These are phyloP conservation scores for Strigamia maritima DNA, from an alignment of 2,888 invertebrate genomes.

Conservation along the genomic window DNA sequence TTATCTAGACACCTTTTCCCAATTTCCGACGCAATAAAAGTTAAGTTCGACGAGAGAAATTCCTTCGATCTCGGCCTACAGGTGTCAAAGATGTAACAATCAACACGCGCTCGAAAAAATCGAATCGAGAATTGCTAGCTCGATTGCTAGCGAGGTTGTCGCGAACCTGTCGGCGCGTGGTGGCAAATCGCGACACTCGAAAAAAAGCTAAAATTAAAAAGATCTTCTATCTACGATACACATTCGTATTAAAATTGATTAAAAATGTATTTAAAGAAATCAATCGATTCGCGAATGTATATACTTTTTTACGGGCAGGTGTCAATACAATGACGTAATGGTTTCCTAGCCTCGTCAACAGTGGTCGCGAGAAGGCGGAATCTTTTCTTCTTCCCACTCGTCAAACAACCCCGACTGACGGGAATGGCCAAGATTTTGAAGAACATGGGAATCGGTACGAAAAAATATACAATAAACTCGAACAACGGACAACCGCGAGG, in stretches of 20 bases:
- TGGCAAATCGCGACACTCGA: neutral
- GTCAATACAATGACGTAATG: neutral
- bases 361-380: neutral
- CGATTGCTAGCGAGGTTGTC: too few species aligned
- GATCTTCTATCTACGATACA: too few species aligned
- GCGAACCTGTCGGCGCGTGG: neutral
- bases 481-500: neutral
- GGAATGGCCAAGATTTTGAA: slow-evolving; percentile 5
- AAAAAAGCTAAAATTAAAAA: too few species aligned
- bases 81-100: neutral
- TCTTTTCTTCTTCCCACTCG: neutral
- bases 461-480: neutral
- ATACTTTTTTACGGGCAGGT: neutral
- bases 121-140: too few species aligned
- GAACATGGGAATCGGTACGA: neutral
- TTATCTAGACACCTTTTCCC: too few species aligned
- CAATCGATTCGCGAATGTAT: too few species aligned
- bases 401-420: too few species aligned
- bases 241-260: too few species aligned
- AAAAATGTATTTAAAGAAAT: too few species aligned
- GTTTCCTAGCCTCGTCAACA: neutral
- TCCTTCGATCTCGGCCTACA: neutral
- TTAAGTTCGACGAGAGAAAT: neutral
- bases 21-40: neutral
- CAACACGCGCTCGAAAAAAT: neutral